Percentiles rank a stretch among this genome's conserved stretches.
These are phyloP conservation scores for Carassius auratus DNA, from an alignment of 2,113 vertebrate species.

Conservation along the genomic window DNA sequence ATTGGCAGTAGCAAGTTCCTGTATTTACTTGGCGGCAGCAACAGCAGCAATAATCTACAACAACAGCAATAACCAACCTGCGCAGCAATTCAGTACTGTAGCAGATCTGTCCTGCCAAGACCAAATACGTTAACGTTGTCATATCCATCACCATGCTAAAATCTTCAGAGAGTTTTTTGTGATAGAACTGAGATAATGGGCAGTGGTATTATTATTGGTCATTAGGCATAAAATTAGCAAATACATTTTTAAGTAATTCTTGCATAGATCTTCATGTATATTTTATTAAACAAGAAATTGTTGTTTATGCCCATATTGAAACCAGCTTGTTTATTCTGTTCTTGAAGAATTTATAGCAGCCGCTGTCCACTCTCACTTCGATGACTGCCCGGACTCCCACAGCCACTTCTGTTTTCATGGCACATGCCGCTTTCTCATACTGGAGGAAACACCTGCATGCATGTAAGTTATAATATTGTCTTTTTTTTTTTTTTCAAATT, in stretches of 20 bases:
- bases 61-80: no score
- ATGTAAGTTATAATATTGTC: conserved; percentile 77
- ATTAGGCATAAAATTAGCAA: not conserved
- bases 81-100: no score
- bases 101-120: no score
- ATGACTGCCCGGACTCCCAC: conserved; percentile 86
- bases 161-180: no score
- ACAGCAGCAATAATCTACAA: no score
- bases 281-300: not conserved
- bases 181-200: not conserved
- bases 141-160: no score
- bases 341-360: conserved; percentile 81
- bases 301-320: not conserved
- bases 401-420: conserved; percentile 89
- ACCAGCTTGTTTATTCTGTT: conserved; percentile 1
- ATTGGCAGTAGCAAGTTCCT: no score
- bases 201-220: not conserved
- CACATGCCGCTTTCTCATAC: conserved; percentile 86
- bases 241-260: not conserved
- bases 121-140: no score
- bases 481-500: not conserved
- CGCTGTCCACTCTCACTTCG: conserved; percentile 86
- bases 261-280: not conserved
- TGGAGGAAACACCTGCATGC: conserved; percentile 85
- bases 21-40: no score